Evolutionary conservation across 2,888 invertebrate species (phyloP), one percentile per base, ranked within the genome.

Genomic region (Drosophila peninsularis): DNA sequence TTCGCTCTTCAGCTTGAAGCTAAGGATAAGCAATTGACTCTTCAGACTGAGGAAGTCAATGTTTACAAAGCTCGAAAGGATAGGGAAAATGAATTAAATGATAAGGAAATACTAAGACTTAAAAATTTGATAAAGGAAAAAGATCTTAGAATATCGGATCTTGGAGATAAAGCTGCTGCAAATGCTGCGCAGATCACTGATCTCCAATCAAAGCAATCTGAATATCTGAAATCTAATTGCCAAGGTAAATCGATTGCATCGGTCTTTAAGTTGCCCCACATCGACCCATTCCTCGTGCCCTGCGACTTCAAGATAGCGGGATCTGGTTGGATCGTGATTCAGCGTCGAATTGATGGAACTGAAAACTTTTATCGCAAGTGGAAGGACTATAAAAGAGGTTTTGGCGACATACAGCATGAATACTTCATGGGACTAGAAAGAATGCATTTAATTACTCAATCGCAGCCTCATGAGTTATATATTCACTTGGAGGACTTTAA

Each of bases 371-470:
- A 94, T 78, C 93, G 94, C 71, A 88, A 92, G 45, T 95, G 95
- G 95, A 84, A 93, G 0, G 94, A 94, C 55, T 96, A 95, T 85
- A 94, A 94, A 76, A 86, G 92, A 45, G 96, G 96, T 4, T 96
- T 96, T 82, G 95, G 95, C 0, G 94, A 95, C 82, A 90, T 95
- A n/a, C 94, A 94, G 0, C 94, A 94, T 0, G 95, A 96, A 86
- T 95, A 95, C 87, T 96, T 95, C 94, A 91, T 95, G 10, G 95
- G 95, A 2, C 87, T 95, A 68, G 95, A 95, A 71, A 94, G 95
- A 74, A 92, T 95, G 0, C 93, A 95, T 89, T 93, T 92, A 3
- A 49, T 89, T 11, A 90, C 88, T 9, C 55, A 75, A 9, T 34
- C 30, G 5, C 88, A 93, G n/a, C 62, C 64, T 0, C 92, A 94